Evolutionary conservation across 2,113 vertebrate genomes (phyloP).

Genomic region (Spermophilus dauricus): DNA sequence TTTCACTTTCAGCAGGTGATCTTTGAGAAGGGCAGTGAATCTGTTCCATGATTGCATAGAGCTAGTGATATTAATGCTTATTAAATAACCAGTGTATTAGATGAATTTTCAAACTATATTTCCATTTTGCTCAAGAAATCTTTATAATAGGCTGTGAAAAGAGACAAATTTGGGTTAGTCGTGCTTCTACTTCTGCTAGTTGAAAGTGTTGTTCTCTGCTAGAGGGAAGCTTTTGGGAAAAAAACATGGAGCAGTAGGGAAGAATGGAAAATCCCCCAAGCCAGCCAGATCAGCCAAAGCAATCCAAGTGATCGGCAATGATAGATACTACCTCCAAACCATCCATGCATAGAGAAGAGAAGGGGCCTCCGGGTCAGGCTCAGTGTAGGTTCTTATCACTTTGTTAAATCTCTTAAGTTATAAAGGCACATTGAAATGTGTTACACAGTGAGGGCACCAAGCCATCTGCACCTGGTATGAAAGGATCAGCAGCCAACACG

Average conservation of each 20-base stretch:
- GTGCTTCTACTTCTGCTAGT: neutral
- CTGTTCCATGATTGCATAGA: neutral
- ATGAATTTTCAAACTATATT: neutral
- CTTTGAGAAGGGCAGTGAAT: neutral
- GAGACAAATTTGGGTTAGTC: neutral
- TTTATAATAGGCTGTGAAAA: neutral
- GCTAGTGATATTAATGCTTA: neutral
- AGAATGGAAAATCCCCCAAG: slow-evolving; percentile 72
- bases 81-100: neutral
- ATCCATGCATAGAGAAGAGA: neutral
- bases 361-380: neutral
- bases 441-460: neutral
- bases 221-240: slow-evolving; percentile 15
- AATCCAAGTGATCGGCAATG: slow-evolving; percentile 24
- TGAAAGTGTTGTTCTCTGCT: neutral
- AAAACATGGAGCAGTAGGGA: neutral
- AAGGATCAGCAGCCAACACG: neutral
- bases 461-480: neutral
- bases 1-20: neutral
- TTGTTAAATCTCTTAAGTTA: neutral
- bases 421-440: neutral
- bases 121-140: neutral
- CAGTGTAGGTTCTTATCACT: neutral
- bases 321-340: slow-evolving; percentile 48
- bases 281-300: slow-evolving; percentile 61